Percentiles rank a stretch among this genome's conserved stretches.
Conservation (phyloP, 2,888 invertebrate species). For the Drosophila kuntzei region DNA sequence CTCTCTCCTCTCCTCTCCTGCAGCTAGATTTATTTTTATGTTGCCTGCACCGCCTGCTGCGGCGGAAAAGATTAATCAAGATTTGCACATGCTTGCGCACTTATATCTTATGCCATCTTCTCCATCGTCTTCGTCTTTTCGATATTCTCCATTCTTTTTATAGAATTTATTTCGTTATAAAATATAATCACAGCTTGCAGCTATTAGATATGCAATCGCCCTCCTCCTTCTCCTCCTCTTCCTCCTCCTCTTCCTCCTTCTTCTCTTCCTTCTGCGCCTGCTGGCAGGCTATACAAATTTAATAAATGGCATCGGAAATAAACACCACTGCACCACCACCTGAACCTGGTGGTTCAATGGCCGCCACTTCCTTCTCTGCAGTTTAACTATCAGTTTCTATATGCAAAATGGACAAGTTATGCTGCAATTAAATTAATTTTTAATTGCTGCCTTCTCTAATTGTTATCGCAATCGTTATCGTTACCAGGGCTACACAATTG, state of each 20-base stretch:
- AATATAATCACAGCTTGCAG: slow-evolving; percentile 68
- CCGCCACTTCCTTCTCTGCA: slow-evolving; percentile 31
- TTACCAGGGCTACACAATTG: neutral
- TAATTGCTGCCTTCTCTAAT: neutral
- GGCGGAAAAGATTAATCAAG: slow-evolving; percentile 81
- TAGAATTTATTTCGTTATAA: slow-evolving; percentile 69
- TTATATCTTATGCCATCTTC: slow-evolving; percentile 46
- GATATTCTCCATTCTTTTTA: slow-evolving; percentile 17
- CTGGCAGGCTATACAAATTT: slow-evolving; percentile 57
- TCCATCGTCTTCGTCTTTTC: neutral
- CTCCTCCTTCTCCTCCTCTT: slow-evolving; percentile 37
- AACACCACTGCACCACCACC: slow-evolving; percentile 11
- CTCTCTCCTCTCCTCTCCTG: neutral
- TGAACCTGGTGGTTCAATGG: slow-evolving; percentile 44
- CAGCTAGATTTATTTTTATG: slow-evolving; percentile 71
- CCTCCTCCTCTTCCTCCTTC: neutral
- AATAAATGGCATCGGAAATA: slow-evolving; percentile 36
- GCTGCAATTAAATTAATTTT: slow-evolving; percentile 4
- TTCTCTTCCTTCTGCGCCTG: slow-evolving; percentile 40
- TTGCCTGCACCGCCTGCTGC: slow-evolving; percentile 61
- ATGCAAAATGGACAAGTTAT: neutral
- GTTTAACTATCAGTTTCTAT: slow-evolving; percentile 5
- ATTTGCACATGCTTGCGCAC: slow-evolving; percentile 77
- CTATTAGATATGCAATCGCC: slow-evolving; percentile 55
- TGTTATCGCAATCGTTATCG: neutral